phyloP scores from a whole-genome alignment of 2,113 vertebrate genomes.

The Pluvianellus socialis region DNA sequence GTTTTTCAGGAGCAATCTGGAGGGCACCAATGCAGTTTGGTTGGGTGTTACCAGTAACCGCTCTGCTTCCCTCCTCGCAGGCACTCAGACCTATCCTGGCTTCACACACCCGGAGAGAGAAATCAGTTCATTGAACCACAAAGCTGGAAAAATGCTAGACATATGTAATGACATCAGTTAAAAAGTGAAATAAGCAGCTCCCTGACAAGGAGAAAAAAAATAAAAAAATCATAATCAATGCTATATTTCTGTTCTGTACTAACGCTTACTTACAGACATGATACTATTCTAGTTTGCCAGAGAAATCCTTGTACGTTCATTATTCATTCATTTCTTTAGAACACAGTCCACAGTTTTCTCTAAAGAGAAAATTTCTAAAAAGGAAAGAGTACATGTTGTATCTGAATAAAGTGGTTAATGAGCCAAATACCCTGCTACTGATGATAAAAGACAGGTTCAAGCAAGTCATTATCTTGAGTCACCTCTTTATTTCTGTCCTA shows the following conservation, averaged over 20 bases:
- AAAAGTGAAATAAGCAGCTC: not conserved
- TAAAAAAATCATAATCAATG: not conserved
- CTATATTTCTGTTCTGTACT: not conserved
- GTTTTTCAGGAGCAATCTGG: not conserved
- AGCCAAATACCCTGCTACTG: not conserved
- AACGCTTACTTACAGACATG: not conserved
- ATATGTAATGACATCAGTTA: not conserved
- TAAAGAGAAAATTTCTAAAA: not conserved
- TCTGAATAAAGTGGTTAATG: not conserved
- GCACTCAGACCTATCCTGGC: not conserved
- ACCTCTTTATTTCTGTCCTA: not conserved
- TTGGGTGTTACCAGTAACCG: not conserved
- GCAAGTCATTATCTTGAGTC: slow-evolving; percentile 5
- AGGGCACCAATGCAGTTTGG: not conserved
- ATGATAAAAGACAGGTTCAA: not conserved
- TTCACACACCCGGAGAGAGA: not conserved
- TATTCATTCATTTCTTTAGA: not conserved
- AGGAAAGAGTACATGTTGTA: not conserved
- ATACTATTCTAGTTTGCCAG: not conserved
- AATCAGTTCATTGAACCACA: not conserved
- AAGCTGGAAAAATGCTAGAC: not conserved
- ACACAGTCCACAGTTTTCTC: not conserved
- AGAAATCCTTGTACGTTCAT: not conserved
- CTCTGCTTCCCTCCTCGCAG: not conserved
- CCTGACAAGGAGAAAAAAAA: not conserved